A percentile compares a stretch with the other conserved stretches of the same genome.
Evolutionary conservation across 2,113 vertebrate genomes (phyloP).

Genomic region (Arothron firmamentum): DNA sequence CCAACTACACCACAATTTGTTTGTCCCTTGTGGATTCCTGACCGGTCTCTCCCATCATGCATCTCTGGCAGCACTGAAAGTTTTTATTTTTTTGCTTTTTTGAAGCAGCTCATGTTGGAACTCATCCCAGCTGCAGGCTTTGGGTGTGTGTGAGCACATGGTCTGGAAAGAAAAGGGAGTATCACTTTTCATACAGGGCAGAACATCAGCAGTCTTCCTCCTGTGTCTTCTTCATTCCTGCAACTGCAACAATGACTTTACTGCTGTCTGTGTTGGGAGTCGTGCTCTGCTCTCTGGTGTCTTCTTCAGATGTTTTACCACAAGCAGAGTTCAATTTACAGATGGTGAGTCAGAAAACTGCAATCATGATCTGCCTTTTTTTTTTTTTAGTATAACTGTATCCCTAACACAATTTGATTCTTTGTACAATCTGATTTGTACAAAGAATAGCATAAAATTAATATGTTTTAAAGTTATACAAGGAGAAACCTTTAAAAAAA

Average conservation of each 20-base stretch:
- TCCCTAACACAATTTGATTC: too few relatives aligned
- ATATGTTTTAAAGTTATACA: too few relatives aligned
- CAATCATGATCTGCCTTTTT: neutral
- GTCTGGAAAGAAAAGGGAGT: constrained; percentile 7
- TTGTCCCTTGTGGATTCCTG: neutral
- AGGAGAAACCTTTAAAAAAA: too few relatives aligned
- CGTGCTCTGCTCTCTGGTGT: constrained; percentile 35
- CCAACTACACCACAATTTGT: neutral
- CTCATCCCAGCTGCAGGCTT: constrained; percentile 36
- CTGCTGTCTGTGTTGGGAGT: constrained; percentile 54
- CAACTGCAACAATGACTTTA: constrained; percentile 32
- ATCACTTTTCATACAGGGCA: constrained; percentile 26
- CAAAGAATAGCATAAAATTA: too few relatives aligned
- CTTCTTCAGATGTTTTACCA: constrained; percentile 40
- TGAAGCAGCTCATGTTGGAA: constrained; percentile 46
- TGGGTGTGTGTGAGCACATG: constrained; percentile 16
- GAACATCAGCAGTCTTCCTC: constrained; percentile 7
- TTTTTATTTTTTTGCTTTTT: too few relatives aligned
- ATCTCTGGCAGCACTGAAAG: constrained; percentile 6
- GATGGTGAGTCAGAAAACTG: constrained; percentile 68
- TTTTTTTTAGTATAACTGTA: neutral
- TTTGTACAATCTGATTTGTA: too few relatives aligned
- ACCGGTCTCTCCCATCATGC: neutral
- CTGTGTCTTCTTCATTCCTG: constrained; percentile 2
- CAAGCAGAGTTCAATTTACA: constrained; percentile 73